Conservation (phyloP, 2,113 vertebrate genomes). For the Bujurquina vittata region DNA sequence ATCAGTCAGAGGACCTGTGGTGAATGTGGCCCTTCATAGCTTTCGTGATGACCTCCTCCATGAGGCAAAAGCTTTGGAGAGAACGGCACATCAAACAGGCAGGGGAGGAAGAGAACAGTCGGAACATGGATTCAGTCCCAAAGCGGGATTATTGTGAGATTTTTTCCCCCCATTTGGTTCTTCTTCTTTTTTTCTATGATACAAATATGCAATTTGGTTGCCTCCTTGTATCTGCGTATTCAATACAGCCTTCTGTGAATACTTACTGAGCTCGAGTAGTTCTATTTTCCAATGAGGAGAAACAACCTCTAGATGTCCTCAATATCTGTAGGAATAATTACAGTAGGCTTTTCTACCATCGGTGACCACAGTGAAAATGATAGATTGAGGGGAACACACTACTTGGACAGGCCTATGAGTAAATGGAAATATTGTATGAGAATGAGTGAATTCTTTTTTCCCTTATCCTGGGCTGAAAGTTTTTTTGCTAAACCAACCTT, state of each 20-base stretch:
- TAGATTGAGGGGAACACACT: slow-evolving; percentile 72
- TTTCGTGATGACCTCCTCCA: slow-evolving; percentile 58
- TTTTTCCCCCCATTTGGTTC: slow-evolving; percentile 14
- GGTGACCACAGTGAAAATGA: slow-evolving; percentile 76
- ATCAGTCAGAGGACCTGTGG: slow-evolving; percentile 55
- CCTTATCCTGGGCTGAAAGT: slow-evolving; percentile 52
- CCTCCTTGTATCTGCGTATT: slow-evolving; percentile 36
- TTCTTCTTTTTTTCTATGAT: not conserved
- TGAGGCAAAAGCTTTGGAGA: slow-evolving; percentile 34
- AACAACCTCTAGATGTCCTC: slow-evolving; percentile 73
- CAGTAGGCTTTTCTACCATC: slow-evolving; percentile 57
- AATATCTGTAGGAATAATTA: slow-evolving; percentile 77
- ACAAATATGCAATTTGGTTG: slow-evolving; percentile 33
- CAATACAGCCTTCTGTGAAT: slow-evolving; percentile 23
- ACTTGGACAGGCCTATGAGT: slow-evolving; percentile 71
- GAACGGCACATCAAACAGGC: slow-evolving; percentile 49
- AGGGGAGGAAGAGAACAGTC: slow-evolving; percentile 23
- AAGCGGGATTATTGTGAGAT: slow-evolving; percentile 28
- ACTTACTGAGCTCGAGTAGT: slow-evolving; percentile 29
- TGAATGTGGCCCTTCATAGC: slow-evolving; percentile 64
- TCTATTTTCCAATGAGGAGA: slow-evolving; percentile 61
- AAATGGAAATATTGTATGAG: slow-evolving; percentile 78
- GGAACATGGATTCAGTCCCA: slow-evolving; percentile 35
- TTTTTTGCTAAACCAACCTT: slow-evolving; percentile 22
- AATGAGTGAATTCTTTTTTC: slow-evolving; percentile 70